These are phyloP conservation scores for Resseliella maxima DNA, from an alignment of 2,888 invertebrate species.

Conservation along the genomic window DNA sequence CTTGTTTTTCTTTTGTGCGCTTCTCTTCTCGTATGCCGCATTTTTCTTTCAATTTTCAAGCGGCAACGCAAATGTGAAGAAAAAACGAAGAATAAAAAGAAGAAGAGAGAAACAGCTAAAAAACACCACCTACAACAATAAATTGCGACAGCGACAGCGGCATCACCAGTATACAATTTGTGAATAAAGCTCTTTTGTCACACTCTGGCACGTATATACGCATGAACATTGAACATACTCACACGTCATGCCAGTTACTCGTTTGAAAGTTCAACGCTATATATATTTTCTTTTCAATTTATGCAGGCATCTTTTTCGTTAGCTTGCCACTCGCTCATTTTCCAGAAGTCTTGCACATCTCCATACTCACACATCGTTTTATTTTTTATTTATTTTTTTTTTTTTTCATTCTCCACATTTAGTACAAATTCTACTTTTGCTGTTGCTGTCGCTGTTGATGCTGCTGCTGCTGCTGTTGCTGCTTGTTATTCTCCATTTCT, in stretches of 20 bases:
- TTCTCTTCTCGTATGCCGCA: constrained; percentile 33
- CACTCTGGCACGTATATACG: constrained; percentile 31
- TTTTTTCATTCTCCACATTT: constrained; percentile 12
- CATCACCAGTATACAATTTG: constrained; percentile 7
- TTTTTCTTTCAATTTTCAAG: constrained; percentile 47
- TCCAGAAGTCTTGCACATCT: constrained; percentile 37
- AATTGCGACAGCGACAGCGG: neutral
- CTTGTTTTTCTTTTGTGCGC: neutral
- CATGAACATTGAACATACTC: constrained; percentile 29
- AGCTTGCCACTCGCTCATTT: constrained; percentile 53
- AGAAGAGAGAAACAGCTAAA: neutral
- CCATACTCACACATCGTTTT: constrained; percentile 28
- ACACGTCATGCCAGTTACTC: constrained; percentile 25
- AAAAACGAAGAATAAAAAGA: neutral
- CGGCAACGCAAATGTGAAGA: constrained; percentile 27
- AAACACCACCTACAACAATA: neutral
- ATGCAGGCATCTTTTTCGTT: constrained; percentile 51
- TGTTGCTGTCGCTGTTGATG: neutral
- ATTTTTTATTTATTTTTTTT: neutral
- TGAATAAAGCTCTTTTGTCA: constrained; percentile 45
- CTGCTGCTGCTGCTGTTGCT: neutral
- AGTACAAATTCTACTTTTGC: constrained; percentile 42
- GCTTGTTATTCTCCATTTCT: neutral
- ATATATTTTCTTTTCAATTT: constrained; percentile 36
- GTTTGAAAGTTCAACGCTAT: neutral